Evolutionary conservation across 2,113 vertebrate species (phyloP).

Genomic region (Festucalex cinctus): DNA sequence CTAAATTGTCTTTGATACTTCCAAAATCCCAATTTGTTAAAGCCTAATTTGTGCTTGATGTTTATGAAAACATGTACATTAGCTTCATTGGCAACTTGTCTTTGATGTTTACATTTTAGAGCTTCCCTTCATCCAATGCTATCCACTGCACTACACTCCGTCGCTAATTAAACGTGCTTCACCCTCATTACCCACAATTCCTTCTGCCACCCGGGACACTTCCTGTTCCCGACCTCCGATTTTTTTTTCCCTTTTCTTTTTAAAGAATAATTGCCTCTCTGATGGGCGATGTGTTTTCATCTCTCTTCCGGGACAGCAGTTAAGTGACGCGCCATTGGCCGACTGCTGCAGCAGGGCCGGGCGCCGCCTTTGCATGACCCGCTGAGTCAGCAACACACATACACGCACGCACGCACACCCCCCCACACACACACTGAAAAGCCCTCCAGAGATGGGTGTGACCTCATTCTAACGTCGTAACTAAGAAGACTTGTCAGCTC

Average conservation of each 20-base stretch:
- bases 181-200: conserved; percentile 10
- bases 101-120: not conserved
- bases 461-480: not conserved
- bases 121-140: not conserved
- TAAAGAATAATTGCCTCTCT: conserved; percentile 6
- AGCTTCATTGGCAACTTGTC: not conserved
- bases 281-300: not conserved
- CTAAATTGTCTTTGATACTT: not conserved
- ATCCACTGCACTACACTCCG: not conserved
- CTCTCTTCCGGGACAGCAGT: not conserved
- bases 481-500: not conserved
- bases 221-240: not conserved
- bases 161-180: conserved; percentile 2
- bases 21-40: not conserved
- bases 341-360: not conserved
- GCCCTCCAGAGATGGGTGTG: not conserved
- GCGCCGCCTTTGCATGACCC: not conserved
- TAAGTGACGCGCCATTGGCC: not conserved
- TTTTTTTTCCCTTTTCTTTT: not conserved
- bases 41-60: not conserved
- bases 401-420: too few relatives aligned
- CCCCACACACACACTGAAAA: not conserved
- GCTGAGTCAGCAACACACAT: conserved; percentile 3
- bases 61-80: conserved; percentile 1
- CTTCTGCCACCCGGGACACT: not conserved